A percentile compares a stretch with the other conserved stretches of the same genome.
Evolutionary conservation across 2,888 invertebrate species (phyloP).

Genomic region (Amblyjoppa proteus): DNA sequence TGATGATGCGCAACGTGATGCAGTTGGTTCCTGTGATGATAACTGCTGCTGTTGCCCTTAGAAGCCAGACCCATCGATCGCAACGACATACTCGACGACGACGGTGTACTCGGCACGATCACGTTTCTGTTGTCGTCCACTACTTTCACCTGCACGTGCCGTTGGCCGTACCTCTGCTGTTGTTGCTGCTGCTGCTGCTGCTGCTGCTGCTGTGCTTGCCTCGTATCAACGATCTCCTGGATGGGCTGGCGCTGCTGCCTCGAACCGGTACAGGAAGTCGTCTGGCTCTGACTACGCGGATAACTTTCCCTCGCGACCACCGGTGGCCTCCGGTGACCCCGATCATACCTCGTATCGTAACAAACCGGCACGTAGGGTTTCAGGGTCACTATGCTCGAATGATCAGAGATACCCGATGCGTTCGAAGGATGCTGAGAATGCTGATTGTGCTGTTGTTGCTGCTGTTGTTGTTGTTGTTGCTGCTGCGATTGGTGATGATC

Average conservation of each 20-base stretch:
- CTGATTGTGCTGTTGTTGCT: slow-evolving; percentile 46
- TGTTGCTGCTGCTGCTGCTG: slow-evolving; percentile 59
- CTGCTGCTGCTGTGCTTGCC: slow-evolving; percentile 78
- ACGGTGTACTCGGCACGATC: slow-evolving; percentile 71
- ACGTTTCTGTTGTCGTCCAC: slow-evolving; percentile 85
- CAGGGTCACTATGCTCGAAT: slow-evolving; percentile 80
- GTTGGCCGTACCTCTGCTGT: slow-evolving; percentile 77
- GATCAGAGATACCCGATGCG: slow-evolving; percentile 71
- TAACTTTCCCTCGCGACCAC: slow-evolving; percentile 78
- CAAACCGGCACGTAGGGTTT: slow-evolving; percentile 86
- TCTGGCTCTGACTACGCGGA: slow-evolving; percentile 77
- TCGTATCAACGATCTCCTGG: slow-evolving; percentile 86
- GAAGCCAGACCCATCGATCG: slow-evolving; percentile 66
- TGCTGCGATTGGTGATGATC: slow-evolving; percentile 70
- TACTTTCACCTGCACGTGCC: slow-evolving; percentile 86
- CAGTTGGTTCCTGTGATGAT: slow-evolving; percentile 68
- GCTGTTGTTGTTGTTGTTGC: slow-evolving; percentile 69
- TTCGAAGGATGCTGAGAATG: slow-evolving; percentile 68
- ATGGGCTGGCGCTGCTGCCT: slow-evolving; percentile 80
- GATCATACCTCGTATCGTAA: slow-evolving; percentile 79
- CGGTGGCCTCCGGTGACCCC: slow-evolving; percentile 78
- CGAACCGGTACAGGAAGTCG: slow-evolving; percentile 70
- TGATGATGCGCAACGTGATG: slow-evolving; percentile 68
- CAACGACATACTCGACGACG: slow-evolving; percentile 64
- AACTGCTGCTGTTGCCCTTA: slow-evolving; percentile 61